Evolutionary conservation across 1,140 invertebrate species (phyloP).

Genomic region (Drosophila fuyamai): DNA sequence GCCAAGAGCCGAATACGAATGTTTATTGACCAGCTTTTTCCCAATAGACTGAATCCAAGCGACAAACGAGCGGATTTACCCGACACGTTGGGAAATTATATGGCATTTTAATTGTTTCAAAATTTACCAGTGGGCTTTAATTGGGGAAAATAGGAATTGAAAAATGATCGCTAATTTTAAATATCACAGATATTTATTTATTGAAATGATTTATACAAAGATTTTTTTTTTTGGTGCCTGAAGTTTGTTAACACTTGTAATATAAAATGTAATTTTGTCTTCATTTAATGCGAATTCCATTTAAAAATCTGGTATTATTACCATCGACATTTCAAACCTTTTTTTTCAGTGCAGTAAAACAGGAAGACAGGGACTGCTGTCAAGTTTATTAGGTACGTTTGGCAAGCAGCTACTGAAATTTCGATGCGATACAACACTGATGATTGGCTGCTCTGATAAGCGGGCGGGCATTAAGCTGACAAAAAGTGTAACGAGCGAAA

Average conservation of each 20-base stretch:
- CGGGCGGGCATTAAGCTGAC: conserved; percentile 76
- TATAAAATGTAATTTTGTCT: no score
- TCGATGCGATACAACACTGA: conserved; percentile 69
- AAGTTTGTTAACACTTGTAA: no score
- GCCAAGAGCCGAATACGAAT: conserved; percentile 25
- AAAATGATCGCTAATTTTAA: no score
- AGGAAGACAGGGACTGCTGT: conserved; percentile 34
- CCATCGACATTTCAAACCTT: no score
- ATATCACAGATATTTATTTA: no score
- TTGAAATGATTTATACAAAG: no score
- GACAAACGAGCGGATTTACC: conserved; percentile 1
- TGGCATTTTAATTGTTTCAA: no score
- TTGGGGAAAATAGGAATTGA: no score
- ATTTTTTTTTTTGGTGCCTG: no score
- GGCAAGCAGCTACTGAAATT: conserved; percentile 41
- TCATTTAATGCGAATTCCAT: no score
- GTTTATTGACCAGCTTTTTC: conserved; percentile 44
- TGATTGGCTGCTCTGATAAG: conserved; percentile 81
- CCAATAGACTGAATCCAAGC: conserved; percentile 21
- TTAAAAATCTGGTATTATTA: no score
- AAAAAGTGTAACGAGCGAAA: conserved; percentile 72
- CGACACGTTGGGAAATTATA: background rate
- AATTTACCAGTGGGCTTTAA: no score
- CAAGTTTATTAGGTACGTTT: conserved; percentile 75
- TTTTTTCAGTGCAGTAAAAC: background rate